Evolutionary conservation across 2,113 vertebrate species (phyloP).

Genomic region (Mungos mungo): DNA sequence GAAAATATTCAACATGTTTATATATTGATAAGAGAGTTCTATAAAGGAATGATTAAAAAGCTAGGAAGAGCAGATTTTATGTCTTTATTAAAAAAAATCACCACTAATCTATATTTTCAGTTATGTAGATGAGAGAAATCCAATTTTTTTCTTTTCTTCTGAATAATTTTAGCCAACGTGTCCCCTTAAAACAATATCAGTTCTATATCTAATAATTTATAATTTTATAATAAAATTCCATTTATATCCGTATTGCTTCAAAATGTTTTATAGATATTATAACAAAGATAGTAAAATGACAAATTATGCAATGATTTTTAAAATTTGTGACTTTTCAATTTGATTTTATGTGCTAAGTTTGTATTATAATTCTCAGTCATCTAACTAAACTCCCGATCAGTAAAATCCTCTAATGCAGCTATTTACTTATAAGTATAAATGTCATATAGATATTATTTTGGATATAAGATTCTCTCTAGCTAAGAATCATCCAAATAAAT

Average conservation of each 20-base stretch:
- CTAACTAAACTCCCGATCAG: conserved; percentile 9
- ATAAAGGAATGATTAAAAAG: neutral
- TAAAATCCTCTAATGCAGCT: neutral
- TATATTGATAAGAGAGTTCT: neutral
- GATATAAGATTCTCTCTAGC: neutral
- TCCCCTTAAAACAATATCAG: neutral
- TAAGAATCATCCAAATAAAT: neutral
- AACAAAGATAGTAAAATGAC: neutral
- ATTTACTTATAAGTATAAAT: neutral
- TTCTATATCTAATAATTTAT: neutral
- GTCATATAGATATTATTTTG: neutral
- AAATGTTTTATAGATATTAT: conserved; percentile 12
- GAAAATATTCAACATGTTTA: neutral
- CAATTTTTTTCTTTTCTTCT: neutral
- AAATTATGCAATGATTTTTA: neutral
- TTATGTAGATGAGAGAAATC: neutral
- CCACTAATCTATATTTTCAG: neutral
- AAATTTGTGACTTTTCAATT: conserved; percentile 3
- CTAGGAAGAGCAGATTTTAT: neutral
- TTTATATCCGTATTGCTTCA: neutral
- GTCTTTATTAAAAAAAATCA: neutral
- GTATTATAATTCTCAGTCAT: neutral
- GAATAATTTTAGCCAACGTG: neutral
- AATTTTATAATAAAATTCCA: neutral
- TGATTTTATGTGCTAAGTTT: conserved; percentile 33